A percentile compares a stretch with the other conserved stretches of the same genome.
Evolutionary conservation across 2,888 invertebrate species (phyloP).

Genomic region (Dorcus parallelipipedus): DNA sequence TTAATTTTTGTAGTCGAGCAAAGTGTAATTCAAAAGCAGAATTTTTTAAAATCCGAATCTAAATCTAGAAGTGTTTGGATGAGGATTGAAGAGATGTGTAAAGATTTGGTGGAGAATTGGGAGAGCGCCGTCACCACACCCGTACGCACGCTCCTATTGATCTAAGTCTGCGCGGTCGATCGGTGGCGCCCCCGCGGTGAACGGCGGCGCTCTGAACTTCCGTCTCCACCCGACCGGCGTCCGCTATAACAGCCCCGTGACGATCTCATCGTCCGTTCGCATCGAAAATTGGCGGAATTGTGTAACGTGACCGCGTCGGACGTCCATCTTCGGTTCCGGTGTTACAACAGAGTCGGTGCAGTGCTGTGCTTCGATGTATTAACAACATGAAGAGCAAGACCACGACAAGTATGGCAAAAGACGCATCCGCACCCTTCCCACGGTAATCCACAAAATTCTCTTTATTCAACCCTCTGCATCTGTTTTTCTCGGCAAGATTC

Average conservation of each 20-base stretch:
- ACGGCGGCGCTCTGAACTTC: constrained; percentile 47
- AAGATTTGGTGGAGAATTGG: too few relatives aligned
- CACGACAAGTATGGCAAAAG: constrained; percentile 18
- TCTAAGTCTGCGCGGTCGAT: constrained; percentile 44
- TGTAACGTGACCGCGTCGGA: background rate
- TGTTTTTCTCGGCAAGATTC: too few relatives aligned
- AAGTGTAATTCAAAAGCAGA: too few relatives aligned
- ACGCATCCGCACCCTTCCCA: constrained; percentile 24
- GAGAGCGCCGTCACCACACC: constrained; percentile 20
- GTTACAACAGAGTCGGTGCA: background rate
- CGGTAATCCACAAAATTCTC: constrained; percentile 5
- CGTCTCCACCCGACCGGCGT: constrained; percentile 47
- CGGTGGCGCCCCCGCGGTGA: constrained; percentile 48
- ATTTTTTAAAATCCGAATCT: too few relatives aligned
- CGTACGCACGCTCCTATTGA: constrained; percentile 32
- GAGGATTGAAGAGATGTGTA: too few relatives aligned
- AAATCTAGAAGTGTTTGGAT: too few relatives aligned
- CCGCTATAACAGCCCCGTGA: constrained; percentile 11
- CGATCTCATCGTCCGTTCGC: constrained; percentile 7
- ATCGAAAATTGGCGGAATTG: background rate
- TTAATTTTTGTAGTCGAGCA: too few relatives aligned
- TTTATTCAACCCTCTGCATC: too few relatives aligned
- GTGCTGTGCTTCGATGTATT: background rate
- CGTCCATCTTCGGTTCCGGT: background rate
- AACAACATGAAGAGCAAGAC: background rate